phyloP scores from a whole-genome alignment of 2,113 vertebrate genomes.

The Aspidoscelis tigris region DNA sequence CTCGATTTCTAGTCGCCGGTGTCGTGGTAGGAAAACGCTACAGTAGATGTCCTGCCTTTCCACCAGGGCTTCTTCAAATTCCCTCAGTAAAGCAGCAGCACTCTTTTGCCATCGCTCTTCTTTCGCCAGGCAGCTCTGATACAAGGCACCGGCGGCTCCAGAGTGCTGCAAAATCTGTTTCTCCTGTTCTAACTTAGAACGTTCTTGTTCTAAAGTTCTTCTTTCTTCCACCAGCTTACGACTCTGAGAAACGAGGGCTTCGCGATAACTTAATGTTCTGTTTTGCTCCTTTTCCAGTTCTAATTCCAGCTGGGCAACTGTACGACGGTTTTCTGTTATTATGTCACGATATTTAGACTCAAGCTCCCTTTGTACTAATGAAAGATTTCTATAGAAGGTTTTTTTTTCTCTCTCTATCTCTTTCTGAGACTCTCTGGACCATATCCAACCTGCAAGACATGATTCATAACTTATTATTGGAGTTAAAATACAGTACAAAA shows the following conservation, averaged over 20 bases:
- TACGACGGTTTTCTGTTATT: conserved; percentile 83
- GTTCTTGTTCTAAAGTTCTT: conserved; percentile 83
- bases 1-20: conserved; percentile 86
- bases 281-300: conserved; percentile 93
- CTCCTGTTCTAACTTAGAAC: conserved; percentile 80
- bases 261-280: conserved; percentile 85
- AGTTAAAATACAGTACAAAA: too few species aligned
- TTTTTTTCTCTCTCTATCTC: conserved; percentile 86
- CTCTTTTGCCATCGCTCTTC: conserved; percentile 83
- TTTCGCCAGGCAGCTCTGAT: conserved; percentile 78
- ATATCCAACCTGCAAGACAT: conserved; percentile 89
- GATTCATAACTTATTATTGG: neutral
- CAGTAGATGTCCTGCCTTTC: conserved; percentile 92
- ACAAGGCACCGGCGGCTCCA: conserved; percentile 74
- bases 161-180: conserved; percentile 76
- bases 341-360: conserved; percentile 86
- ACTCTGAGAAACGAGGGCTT: conserved; percentile 88
- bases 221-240: conserved; percentile 88
- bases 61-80: conserved; percentile 84
- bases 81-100: conserved; percentile 79
- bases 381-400: conserved; percentile 77
- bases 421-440: conserved; percentile 91
- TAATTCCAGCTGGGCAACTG: conserved; percentile 85
- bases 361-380: conserved; percentile 79
- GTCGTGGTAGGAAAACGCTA: conserved; percentile 81